Evolutionary conservation across 2,888 invertebrate genomes (phyloP), one percentile per base, ranked within the genome.

Genomic region (Melitaea athalia): DNA sequence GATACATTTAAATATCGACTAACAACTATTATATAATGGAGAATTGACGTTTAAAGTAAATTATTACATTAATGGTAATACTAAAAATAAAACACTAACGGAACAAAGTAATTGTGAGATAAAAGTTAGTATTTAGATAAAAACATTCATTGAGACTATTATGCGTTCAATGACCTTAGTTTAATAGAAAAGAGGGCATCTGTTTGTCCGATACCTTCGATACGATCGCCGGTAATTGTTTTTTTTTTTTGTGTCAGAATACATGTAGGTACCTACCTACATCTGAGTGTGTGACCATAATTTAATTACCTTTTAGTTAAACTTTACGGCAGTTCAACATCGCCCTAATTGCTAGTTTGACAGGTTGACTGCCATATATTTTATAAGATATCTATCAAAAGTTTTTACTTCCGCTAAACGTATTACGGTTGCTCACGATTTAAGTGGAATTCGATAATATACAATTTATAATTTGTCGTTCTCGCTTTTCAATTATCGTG

Each of bases 281-380:
- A 72, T 15, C 42, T 42, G 31, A 31, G 12, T 53, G 38, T 57
- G 66, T 72, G 63, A 49, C 60, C 42, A 63, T 68, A 68, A 70
- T 72, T 72, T 60, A 71, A 71, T 71, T 64, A 71, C 71, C 53
- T 59, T 66, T 60, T 53, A 60, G 43, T 63, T 66, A 70, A 64
- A 42, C 33, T 69, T 65, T 71, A 69, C 60, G 53, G 68, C 59
- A 68, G 52, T 66, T 49, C 61, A 67, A 62, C 71, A 55, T 73
- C 67, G 43, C 55, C 49, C 59, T 74, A 75, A 75, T 74, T 74
- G 70, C 72, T 69, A 61, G 69, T 73, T 66, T 53, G 69, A 71
- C 70, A 71, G 67, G 64, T 69, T 53, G 68, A 66, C 59, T 43
- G 33, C 64, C 52, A 50, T 45, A 67, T 71, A 59, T 67, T 57